These are phyloP conservation scores for Lasioglossum marginatum DNA, from an alignment of 2,888 invertebrate genomes.

Conservation along the genomic window DNA sequence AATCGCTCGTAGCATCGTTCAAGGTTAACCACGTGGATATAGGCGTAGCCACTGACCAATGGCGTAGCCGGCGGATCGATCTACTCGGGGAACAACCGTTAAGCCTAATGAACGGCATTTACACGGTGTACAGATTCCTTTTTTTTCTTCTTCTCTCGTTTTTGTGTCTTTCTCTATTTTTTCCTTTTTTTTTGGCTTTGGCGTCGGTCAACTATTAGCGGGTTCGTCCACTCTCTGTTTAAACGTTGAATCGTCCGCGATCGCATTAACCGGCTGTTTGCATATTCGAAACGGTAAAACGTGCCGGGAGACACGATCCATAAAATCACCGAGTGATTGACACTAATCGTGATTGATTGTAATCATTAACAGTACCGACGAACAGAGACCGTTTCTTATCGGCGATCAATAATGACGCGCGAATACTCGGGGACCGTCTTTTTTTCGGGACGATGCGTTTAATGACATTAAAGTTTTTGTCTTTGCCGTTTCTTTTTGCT, in stretches of 20 bases:
- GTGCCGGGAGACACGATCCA: constrained; percentile 21
- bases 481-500: background rate
- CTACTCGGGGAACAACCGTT: constrained; percentile 49
- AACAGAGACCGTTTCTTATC: background rate
- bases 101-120: constrained; percentile 52
- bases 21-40: constrained; percentile 70
- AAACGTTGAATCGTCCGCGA: constrained; percentile 13
- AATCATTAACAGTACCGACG: constrained; percentile 13
- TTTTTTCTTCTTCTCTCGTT: background rate
- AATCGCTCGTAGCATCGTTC: constrained; percentile 68
- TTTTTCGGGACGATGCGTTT: background rate
- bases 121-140: constrained; percentile 36
- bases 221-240: constrained; percentile 12
- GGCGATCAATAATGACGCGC: background rate
- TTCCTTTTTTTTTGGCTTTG: background rate
- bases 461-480: constrained; percentile 6
- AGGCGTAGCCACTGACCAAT: constrained; percentile 58
- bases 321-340: background rate
- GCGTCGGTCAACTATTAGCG: constrained; percentile 30
- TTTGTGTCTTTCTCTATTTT: background rate
- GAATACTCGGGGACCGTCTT: background rate
- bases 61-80: constrained; percentile 59
- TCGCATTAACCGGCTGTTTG: constrained; percentile 14
- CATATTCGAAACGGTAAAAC: constrained; percentile 30
- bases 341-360: constrained; percentile 2